Base-by-base conservation (phyloP, 30 jellyfish, hydroid and myxozoan genomes). In the Catostylus mosaicus region DNA sequence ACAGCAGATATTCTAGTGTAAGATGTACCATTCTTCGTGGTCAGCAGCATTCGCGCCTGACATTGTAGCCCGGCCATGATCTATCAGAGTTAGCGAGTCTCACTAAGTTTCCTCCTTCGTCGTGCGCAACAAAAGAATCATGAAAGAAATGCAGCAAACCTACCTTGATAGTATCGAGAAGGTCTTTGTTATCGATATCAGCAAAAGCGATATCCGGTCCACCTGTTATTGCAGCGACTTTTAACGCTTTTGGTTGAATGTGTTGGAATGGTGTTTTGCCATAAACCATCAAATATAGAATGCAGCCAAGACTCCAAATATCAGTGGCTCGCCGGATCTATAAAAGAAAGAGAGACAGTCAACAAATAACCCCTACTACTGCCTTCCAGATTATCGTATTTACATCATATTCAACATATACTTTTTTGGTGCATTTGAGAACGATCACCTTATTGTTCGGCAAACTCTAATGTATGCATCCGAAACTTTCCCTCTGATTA, bases 261-360 rank as follows among this genome's bases (percentile, higher is more conserved):
- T 90, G 96, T 74, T 95, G 97, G 34, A 91, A 95, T 0, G 99
- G 99, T 26, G 93, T 63, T 65, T 63, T 82, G 31, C 88, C 86
- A 48, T 63, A 95, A 0, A 90, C 90, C 89, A 95, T 89, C 68
- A 76, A 60, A 48, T 95, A 95, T 38, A 95, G 88, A 26, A 95
- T 88, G 67, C 99, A 95, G 46, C 97, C 99, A 46, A 95, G 93
- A 70, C 99, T 90, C 99, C 99, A 95, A 31, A 95, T 98, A 79
- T 95, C 99, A 0, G 91, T 87, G 26, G 91, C 95, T 66, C 97
- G 79, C 40, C 96, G 87, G 64, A 90, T 90, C 97, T 90, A 71
- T 16, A 43, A 48, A 23, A 40, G 54, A 40, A 40, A 40, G 7
- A 14, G 54, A 14, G 14, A 19, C 36, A 31, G 18, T 6, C 38